Conservation (phyloP, 2,888 invertebrate species). For the Halictus quadricinctus region DNA sequence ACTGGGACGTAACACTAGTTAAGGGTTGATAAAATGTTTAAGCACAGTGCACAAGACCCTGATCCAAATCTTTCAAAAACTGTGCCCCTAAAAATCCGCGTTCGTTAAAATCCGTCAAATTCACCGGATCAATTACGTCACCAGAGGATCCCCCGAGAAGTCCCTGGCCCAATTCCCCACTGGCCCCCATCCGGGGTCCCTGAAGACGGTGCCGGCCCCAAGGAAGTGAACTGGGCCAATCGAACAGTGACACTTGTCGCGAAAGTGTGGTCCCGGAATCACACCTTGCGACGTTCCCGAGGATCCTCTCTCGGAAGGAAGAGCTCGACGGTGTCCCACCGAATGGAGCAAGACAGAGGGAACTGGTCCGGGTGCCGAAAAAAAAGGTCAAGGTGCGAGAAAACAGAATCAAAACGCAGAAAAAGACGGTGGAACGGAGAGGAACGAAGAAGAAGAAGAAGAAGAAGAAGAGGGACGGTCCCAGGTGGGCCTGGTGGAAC, state of each 20-base stretch:
- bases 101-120: background rate
- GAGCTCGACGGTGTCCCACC: background rate
- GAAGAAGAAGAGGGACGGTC: slow-evolving; percentile 19
- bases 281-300: slow-evolving; percentile 60
- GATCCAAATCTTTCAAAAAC: background rate
- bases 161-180: background rate
- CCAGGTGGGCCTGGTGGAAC: slow-evolving; percentile 42
- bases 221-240: slow-evolving; percentile 3
- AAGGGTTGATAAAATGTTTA: too few species aligned
- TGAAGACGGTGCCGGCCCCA: background rate
- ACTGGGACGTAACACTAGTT: too few species aligned
- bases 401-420: slow-evolving; percentile 42
- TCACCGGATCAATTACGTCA: background rate
- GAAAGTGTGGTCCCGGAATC: slow-evolving; percentile 56
- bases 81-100: background rate
- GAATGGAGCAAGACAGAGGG: background rate
- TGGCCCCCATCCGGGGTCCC: background rate
- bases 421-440: slow-evolving; percentile 51
- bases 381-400: slow-evolving; percentile 10
- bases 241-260: slow-evolving; percentile 71
- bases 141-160: background rate
- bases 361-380: slow-evolving; percentile 8
- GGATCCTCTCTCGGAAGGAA: background rate
- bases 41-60: background rate
- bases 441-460: slow-evolving; percentile 19